These are phyloP conservation scores for Plecturocebus donacophilus DNA, from an alignment of 2,113 vertebrate genomes.

Conservation along the genomic window DNA sequence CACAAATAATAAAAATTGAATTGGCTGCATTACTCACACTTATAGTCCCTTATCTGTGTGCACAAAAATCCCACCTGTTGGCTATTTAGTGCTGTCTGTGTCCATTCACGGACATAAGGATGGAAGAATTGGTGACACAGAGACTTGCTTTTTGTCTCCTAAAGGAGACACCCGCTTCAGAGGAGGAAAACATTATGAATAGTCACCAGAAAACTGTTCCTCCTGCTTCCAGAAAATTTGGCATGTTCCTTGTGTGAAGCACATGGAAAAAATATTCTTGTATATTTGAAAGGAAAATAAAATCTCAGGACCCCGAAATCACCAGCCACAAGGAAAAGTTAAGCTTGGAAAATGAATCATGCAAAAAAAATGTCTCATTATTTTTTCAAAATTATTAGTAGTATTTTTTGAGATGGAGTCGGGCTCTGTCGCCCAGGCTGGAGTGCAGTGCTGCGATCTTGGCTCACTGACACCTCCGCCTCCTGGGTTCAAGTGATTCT, in stretches of 20 bases:
- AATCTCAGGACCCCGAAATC: too few species aligned
- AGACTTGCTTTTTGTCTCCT: background rate
- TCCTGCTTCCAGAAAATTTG: background rate
- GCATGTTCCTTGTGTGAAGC: background rate
- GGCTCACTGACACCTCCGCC: too few species aligned
- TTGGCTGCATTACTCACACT: background rate
- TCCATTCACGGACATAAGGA: background rate
- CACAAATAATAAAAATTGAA: too few species aligned
- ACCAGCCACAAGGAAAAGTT: too few species aligned
- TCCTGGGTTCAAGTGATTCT: too few species aligned
- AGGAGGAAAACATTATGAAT: background rate
- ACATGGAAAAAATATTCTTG: background rate
- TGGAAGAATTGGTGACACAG: background rate
- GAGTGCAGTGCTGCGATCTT: too few species aligned
- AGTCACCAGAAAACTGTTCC: background rate
- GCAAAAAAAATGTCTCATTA: too few species aligned
- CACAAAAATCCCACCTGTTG: background rate
- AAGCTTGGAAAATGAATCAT: too few species aligned
- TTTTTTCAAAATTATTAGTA: too few species aligned
- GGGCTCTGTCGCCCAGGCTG: too few species aligned
- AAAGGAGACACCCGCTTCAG: fast-evolving
- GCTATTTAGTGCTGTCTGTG: background rate
- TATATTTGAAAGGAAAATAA: too few species aligned
- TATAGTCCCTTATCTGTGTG: background rate
- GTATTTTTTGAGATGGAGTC: too few species aligned